Evolutionary conservation across 2,888 invertebrate species (phyloP).

Genomic region (Nasonia oneida): DNA sequence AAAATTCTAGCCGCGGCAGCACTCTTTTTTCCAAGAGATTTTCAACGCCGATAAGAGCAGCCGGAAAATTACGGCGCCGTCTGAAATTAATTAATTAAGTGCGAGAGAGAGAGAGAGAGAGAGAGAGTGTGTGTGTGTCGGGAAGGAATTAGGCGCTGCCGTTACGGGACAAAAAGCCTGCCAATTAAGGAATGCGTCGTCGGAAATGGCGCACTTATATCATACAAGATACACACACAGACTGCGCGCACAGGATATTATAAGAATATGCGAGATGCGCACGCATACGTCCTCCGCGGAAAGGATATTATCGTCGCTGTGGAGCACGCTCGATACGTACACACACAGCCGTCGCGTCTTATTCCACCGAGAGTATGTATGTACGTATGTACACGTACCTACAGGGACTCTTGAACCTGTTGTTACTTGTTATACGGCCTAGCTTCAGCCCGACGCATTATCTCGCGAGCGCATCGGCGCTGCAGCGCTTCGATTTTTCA

Average conservation of each 20-base stretch:
- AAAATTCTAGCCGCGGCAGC: not conserved
- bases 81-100: slow-evolving; percentile 1
- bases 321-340: not conserved
- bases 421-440: slow-evolving; percentile 53
- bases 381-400: not conserved
- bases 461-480: slow-evolving; percentile 54
- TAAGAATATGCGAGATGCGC: not conserved
- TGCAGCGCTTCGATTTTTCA: slow-evolving; percentile 52
- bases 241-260: not conserved
- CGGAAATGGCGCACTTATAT: not conserved
- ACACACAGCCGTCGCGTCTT: not conserved
- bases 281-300: not conserved
- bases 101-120: not conserved
- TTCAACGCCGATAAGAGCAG: not conserved
- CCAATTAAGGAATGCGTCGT: not conserved
- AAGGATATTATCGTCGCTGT: slow-evolving; percentile 3
- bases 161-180: not conserved
- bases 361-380: not conserved
- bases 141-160: not conserved
- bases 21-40: not conserved
- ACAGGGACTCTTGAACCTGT: slow-evolving; percentile 39
- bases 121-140: not conserved
- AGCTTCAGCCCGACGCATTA: slow-evolving; percentile 46
- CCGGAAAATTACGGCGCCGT: not conserved
- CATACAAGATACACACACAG: not conserved